Evolutionary conservation across 2,888 invertebrate genomes (phyloP).

Genomic region (Ellobium chinense): DNA sequence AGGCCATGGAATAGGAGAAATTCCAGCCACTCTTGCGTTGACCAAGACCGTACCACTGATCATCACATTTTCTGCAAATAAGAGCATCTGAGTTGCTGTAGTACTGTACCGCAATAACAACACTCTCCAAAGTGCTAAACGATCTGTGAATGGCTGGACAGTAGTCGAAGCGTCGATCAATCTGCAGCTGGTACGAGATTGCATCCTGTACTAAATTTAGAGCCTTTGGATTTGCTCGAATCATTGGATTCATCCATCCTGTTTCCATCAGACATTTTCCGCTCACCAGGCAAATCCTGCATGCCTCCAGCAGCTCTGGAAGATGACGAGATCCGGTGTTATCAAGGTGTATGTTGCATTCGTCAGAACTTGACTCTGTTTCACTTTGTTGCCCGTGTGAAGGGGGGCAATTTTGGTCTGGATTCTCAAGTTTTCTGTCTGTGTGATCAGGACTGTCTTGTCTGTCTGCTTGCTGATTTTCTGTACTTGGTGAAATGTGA

Average conservation of each 20-base stretch:
- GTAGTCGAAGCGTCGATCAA: neutral
- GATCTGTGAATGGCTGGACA: neutral
- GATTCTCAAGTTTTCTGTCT: no score
- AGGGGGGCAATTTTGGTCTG: no score
- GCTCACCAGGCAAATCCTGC: neutral
- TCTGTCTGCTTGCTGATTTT: no score
- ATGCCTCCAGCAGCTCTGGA: neutral
- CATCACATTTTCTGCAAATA: neutral
- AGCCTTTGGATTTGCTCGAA: neutral
- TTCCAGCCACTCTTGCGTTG: neutral
- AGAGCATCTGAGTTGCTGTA: neutral
- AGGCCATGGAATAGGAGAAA: neutral
- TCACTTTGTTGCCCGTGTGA: no score
- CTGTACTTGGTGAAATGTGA: no score
- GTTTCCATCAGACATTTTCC: neutral
- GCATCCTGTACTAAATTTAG: neutral
- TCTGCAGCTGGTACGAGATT: neutral
- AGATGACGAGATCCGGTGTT: neutral
- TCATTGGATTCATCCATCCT: neutral
- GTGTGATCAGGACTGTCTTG: no score
- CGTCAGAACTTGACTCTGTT: no score
- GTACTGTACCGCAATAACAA: neutral
- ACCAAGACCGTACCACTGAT: neutral
- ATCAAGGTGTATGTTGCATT: no score
- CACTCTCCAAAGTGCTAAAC: neutral